Percentiles rank a stretch among this genome's conserved stretches.
Conservation (phyloP, 2,888 invertebrate species). For the Andrena marginata region DNA sequence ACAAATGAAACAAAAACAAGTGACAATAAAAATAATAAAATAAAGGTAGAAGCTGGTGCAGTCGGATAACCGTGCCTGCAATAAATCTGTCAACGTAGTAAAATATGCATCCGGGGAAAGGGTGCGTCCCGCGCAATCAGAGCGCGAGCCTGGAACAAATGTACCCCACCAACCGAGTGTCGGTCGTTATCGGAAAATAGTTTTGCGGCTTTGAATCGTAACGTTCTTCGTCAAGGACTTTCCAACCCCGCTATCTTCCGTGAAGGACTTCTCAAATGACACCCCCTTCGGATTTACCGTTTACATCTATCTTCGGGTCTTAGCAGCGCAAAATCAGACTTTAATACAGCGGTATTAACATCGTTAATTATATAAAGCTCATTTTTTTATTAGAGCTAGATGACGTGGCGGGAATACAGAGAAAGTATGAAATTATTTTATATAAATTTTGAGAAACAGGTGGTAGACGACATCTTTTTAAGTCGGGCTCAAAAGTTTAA, state of each 20-base stretch:
- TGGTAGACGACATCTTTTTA: no score
- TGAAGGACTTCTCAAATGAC: slow-evolving; percentile 46
- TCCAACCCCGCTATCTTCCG: slow-evolving; percentile 31
- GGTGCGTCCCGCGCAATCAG: slow-evolving; percentile 77
- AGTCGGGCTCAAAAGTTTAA: no score
- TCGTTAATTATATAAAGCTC: no score
- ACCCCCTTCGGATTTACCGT: slow-evolving; percentile 7
- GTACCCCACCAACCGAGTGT: slow-evolving; percentile 66
- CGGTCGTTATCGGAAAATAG: slow-evolving; percentile 82
- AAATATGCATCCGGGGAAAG: slow-evolving; percentile 80
- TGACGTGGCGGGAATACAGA: no score
- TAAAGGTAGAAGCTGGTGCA: slow-evolving; percentile 76
- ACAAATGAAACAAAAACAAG: slow-evolving; percentile 51
- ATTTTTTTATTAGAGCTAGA: no score
- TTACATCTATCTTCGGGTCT: slow-evolving; percentile 15
- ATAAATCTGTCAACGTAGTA: slow-evolving; percentile 81
- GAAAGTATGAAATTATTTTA: no score
- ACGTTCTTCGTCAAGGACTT: slow-evolving; percentile 38
- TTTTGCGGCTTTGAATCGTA: slow-evolving; percentile 74
- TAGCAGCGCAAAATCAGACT: neutral
- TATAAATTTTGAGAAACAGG: no score
- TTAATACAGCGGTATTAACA: neutral
- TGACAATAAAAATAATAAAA: slow-evolving; percentile 68
- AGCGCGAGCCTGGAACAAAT: slow-evolving; percentile 81
- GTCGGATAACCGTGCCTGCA: slow-evolving; percentile 76